Evolutionary conservation across 2,888 invertebrate genomes (phyloP), one percentile per base, ranked within the genome.

Genomic region (Biston stratarius): DNA sequence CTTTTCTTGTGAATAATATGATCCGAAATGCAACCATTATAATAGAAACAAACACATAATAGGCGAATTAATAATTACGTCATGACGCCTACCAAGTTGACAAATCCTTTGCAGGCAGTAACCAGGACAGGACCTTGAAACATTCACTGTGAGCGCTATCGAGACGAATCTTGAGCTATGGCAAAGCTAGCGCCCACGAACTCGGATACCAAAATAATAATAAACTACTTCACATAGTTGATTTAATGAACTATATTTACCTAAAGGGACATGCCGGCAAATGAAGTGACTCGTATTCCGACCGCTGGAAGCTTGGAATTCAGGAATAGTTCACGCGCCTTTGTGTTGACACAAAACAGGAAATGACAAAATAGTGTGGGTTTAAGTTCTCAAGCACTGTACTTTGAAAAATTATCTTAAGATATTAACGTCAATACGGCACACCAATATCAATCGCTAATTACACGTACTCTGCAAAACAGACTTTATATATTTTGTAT

Each of bases 41-140:
- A 52, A 58, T 45, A 45, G 38, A 38, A 52, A 53, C 59, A 63
- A 61, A 64, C 59, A 67, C 45, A 61, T 65, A 67, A 64, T 65
- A 67, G 72, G 38, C 62, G 57, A 58, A 71, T 82, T 79, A 38
- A 75, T 76, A 82, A 83, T 91, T 86, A 90, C 90, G 89, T 91
- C 90, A 91, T 83, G 78, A 79, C 86, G 85, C 87, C 90, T 88
- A 90, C 90, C 75, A 73, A 85, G 87, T 90, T 89, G 90, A 89
- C 90, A 92, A 92, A 92, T 92, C 90, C 90, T 92, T 91, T 85
- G 84, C 87, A 84, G 86, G 86, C 84, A 81, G 81, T 84, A 92
- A 91, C 85, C 91, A 87, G 91, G 90, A 90, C 90, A 86, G 83
- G 90, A 90, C 93, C 94, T 93, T 93, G 93, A 91, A 90, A 92